phyloP scores from a whole-genome alignment of 2,888 invertebrate genomes.

The Arge pagana region DNA sequence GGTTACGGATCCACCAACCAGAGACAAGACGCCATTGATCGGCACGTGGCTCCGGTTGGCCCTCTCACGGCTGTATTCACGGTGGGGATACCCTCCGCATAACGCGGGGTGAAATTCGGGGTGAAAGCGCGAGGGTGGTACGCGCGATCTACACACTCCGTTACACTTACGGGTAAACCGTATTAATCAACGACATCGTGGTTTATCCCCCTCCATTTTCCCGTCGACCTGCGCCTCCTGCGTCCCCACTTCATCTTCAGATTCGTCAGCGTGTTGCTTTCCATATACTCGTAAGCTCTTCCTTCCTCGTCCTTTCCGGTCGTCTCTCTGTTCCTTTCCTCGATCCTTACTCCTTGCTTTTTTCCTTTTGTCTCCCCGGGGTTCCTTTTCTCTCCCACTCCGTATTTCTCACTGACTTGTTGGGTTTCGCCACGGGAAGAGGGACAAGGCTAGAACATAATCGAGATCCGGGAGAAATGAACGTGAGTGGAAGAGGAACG shows the following conservation, averaged over 20 bases:
- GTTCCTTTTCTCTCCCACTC: conserved; percentile 16
- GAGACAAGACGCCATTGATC: conserved; percentile 58
- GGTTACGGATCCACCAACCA: conserved; percentile 53
- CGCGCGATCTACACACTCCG: conserved; percentile 56
- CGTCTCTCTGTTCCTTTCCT: conserved; percentile 17
- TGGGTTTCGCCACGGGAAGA: background rate
- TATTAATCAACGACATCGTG: conserved; percentile 59
- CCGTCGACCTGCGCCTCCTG: conserved; percentile 35
- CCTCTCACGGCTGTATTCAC: conserved; percentile 24
- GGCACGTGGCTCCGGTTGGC: conserved; percentile 56
- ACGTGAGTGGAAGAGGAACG: conserved; percentile 23
- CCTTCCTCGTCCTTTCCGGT: too few species aligned
- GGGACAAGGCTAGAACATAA: too few species aligned
- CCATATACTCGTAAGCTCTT: too few species aligned
- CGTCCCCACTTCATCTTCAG: conserved; percentile 27
- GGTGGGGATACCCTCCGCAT: conserved; percentile 30
- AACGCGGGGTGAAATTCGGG: conserved; percentile 29
- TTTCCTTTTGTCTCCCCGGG: conserved; percentile 15
- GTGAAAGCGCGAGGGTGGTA: conserved; percentile 32
- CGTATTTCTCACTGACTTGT: conserved; percentile 28
- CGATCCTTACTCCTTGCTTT: conserved; percentile 20
- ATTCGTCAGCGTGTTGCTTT: too few species aligned
- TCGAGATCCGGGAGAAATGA: too few species aligned
- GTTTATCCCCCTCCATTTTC: conserved; percentile 53
- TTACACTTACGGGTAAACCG: conserved; percentile 60